Evolutionary conservation across 2,888 invertebrate genomes (phyloP).

Genomic region (Conomelus anceps): DNA sequence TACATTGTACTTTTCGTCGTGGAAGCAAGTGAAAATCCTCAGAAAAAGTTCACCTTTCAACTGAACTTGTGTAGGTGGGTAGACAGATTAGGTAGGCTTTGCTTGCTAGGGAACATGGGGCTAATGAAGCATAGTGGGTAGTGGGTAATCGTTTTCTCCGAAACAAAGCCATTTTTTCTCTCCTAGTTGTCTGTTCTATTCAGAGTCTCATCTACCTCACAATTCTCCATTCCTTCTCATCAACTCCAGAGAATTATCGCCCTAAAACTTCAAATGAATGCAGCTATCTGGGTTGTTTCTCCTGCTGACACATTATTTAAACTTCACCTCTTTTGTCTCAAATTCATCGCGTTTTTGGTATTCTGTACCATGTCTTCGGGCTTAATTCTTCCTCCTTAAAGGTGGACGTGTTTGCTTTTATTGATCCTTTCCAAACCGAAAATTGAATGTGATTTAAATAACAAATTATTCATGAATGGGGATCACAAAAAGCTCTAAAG

Average conservation of each 20-base stretch:
- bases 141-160: background rate
- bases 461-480: no score
- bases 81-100: no score
- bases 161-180: background rate
- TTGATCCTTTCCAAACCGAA: no score
- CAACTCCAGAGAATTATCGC: background rate
- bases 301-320: background rate
- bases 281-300: background rate
- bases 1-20: no score
- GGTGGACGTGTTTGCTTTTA: background rate
- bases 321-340: background rate
- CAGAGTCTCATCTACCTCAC: background rate
- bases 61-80: no score
- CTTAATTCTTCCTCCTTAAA: background rate
- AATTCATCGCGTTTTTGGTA: background rate
- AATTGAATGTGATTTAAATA: no score
- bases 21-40: no score
- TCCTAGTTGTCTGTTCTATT: background rate
- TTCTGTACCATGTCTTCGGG: background rate
- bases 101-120: background rate
- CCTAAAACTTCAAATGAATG: background rate
- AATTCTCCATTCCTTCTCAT: background rate
- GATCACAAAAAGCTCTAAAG: no score
- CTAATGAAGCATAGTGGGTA: background rate
- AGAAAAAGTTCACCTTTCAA: no score